Evolutionary conservation across 1,140 invertebrate genomes (phyloP).

Genomic region (Leptinotarsa defecta): DNA sequence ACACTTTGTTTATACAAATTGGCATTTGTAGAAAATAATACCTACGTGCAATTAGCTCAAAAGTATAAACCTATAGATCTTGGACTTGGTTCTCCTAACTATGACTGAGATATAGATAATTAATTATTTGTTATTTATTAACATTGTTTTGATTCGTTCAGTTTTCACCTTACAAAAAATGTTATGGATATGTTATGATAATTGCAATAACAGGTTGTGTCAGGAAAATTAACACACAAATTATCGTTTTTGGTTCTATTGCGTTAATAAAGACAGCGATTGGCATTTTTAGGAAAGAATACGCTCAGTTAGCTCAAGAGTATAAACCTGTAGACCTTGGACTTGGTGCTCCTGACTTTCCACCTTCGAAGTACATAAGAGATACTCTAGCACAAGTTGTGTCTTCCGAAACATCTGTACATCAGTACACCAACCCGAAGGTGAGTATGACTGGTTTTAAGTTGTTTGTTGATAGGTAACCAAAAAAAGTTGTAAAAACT

Average conservation of each 20-base stretch:
- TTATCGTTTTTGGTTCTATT: no score
- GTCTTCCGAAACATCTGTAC: slow-evolving; percentile 70
- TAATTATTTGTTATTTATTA: no score
- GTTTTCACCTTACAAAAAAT: no score
- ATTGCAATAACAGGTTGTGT: no score
- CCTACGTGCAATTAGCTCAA: slow-evolving; percentile 78
- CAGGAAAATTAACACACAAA: no score
- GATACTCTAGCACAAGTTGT: slow-evolving; percentile 73
- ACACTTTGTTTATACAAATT: no score
- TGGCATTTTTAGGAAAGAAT: slow-evolving; percentile 66
- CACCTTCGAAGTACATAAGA: slow-evolving; percentile 78
- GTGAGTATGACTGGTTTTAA: slow-evolving; percentile 8
- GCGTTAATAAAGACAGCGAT: no score
- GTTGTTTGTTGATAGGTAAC: no score
- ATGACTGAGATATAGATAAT: no score
- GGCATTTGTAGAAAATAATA: slow-evolving; percentile 62
- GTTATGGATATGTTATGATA: no score
- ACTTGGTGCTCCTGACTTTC: slow-evolving; percentile 94
- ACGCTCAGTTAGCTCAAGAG: slow-evolving; percentile 80
- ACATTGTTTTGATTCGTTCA: no score
- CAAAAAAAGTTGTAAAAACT: no score
- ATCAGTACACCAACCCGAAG: slow-evolving; percentile 81
- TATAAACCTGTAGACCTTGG: slow-evolving; percentile 92
- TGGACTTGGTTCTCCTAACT: slow-evolving; percentile 96
- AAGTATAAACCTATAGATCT: slow-evolving; percentile 90